phyloP scores from a whole-genome alignment of 2,888 invertebrate species.

The Troides aeacus region DNA sequence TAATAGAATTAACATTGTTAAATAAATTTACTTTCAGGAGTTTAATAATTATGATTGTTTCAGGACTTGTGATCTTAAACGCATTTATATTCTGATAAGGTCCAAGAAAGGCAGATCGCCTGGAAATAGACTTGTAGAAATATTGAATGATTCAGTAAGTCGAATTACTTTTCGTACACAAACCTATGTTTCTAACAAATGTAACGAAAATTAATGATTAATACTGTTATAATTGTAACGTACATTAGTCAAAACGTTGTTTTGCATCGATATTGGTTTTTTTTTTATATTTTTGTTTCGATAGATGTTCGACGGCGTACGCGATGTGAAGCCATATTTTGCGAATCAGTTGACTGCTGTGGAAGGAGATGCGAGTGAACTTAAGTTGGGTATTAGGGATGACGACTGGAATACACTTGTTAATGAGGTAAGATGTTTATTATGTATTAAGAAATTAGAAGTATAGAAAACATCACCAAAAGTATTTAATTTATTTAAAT shows the following conservation, averaged over 20 bases:
- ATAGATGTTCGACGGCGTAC: constrained; percentile 11
- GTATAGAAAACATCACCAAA: constrained; percentile 36
- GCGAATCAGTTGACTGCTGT: constrained; percentile 4
- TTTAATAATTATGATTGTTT: neutral
- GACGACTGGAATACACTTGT: constrained; percentile 6
- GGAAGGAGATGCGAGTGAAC: constrained; percentile 17
- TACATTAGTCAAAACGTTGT: neutral
- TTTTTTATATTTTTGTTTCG: neutral
- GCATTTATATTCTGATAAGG: constrained; percentile 9
- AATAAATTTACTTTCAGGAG: neutral
- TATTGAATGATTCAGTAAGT: constrained; percentile 15
- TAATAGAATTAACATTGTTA: neutral
- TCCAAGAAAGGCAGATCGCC: constrained; percentile 2
- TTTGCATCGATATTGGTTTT: neutral
- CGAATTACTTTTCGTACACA: no score
- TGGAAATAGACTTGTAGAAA: constrained; percentile 7
- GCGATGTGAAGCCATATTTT: neutral
- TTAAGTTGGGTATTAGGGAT: constrained; percentile 7
- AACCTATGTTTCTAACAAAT: no score
- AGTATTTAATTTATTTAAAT: no score
- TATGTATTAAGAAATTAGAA: constrained; percentile 9
- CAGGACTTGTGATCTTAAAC: constrained; percentile 9
- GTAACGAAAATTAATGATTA: no score
- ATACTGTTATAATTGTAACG: no score
- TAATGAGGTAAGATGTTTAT: constrained; percentile 2